Evolutionary conservation across 1,140 invertebrate species (phyloP), one percentile per base, ranked within the genome.

Genomic region (Nautilus pompilius): DNA sequence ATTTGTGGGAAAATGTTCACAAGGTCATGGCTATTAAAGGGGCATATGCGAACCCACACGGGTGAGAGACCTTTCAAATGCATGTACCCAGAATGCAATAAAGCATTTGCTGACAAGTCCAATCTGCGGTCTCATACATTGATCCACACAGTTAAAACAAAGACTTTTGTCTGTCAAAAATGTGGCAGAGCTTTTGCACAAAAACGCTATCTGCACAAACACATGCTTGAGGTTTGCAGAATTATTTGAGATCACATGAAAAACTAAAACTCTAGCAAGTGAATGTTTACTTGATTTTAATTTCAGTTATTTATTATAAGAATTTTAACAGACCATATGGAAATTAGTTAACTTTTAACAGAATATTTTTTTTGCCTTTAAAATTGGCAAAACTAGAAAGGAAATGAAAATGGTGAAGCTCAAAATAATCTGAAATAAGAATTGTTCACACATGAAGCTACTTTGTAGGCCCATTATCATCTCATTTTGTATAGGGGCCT

Each of bases 51-150:
- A 22, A 96, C 93, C 2, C 97, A 99, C 84, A 98, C 96, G 0
- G 97, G 97, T 0, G 90, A 91, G 74, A 97, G 98, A 76, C 96
- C 96, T 0, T 99, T 96, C 83, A 92, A 92, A 1, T 99, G 97
- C 83, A 93, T 93, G 5, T 93, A 96, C 76, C 97, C 95, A 81
- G 94, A 94, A 53, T 96, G 63, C 69, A 83, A 87, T 2, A 89
- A 89, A 71, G 87, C 87, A 0, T 91, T 91, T 75, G 89, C 90
- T 32, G 90, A 91, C 80, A 86, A 90, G 87, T 97, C 93, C 55
- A 99, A 99, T 81, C 84, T 99, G 17, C 86, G 96, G 13, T 97
- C 97, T 0, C 97, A 99, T 86, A 97, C 98, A 93, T 93, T 99
- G 80, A 99, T 95, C 4, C 96, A 99, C 81, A 95, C 93, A 15